Evolutionary conservation across 92 coral and sea anemone species (phyloP), one percentile per base, ranked within the genome.

Genomic region (Epizoanthus scotinus): DNA sequence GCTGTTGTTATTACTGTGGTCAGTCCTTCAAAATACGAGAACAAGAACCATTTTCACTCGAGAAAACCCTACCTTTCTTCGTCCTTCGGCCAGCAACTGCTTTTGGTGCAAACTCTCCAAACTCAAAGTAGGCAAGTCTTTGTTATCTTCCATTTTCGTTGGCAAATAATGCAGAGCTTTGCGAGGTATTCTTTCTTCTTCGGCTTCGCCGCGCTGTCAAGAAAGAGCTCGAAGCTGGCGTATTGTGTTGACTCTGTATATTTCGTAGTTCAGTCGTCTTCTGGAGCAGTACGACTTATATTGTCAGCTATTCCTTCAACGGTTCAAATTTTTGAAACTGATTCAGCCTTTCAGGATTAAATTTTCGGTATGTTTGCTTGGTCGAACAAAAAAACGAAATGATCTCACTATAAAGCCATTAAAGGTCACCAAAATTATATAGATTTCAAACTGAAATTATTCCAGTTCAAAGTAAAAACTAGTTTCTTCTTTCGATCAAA

Each of bases 71-170:
- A 75, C 81, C 81, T 75, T 13, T 75, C 68, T 38, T 0, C 81
- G 58, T 44, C 60, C 81, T 36, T 75, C 68, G n/a, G 81, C 81
- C 38, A 6, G 38, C 7, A 31, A 34, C 55, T 58, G 67, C 22
- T 38, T 75, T 58, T 75, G 81, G 34, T 58, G 69, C 68, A 75
- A 75, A 38, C 56, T 75, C 26, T 75, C 81, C 40, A 75, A 22
- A 60, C 56, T 75, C 40, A 75, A 22, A 60, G 68, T 75, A 17
- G 66, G 67, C n/a, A 28, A 24, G 17, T n/a, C 25, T 75, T 34
- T 34, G 40, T 25, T 59, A 29, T 19, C 65, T 12, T 50, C 44
- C 9, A 38, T 22, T 4, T 22, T 18, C 18, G 54, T 22, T 36
- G 81, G 68, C 57, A 36, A 21, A 54, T 8, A 15, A n/a, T 64